Conservation (phyloP, 2,797 vertebrate species). For the Pterois miles region DNA sequence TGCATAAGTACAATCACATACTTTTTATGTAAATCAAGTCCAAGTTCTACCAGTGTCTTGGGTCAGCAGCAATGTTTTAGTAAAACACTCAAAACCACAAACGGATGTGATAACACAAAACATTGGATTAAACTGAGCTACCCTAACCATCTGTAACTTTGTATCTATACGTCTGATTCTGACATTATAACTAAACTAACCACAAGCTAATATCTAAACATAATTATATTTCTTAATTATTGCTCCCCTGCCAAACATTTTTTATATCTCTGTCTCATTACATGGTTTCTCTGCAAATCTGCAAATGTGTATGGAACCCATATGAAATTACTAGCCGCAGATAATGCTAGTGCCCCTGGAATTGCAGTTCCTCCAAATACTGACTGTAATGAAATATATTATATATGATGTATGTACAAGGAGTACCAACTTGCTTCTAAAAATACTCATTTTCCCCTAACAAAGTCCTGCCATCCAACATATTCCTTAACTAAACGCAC, state of each 20-base stretch:
- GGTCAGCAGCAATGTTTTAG: neutral
- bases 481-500: too few relatives aligned
- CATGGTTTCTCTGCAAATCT: neutral
- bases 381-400: too few relatives aligned
- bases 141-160: neutral
- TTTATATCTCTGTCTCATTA: neutral
- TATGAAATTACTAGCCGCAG: too few relatives aligned
- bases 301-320: neutral
- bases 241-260: neutral
- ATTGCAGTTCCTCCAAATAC: too few relatives aligned
- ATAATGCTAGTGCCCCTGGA: too few relatives aligned
- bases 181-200: neutral
- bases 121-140: neutral
- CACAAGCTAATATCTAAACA: too few relatives aligned
- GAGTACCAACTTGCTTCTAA: too few relatives aligned
- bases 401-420: too few relatives aligned
- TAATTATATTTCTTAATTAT: neutral
- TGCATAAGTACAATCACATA: neutral
- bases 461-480: too few relatives aligned
- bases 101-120: neutral
- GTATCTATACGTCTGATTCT: neutral
- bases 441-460: too few relatives aligned
- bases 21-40: neutral
- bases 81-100: neutral
- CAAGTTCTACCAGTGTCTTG: neutral